phyloP scores from a whole-genome alignment of 2,888 invertebrate genomes.

The Zygogramma bicolorata region DNA sequence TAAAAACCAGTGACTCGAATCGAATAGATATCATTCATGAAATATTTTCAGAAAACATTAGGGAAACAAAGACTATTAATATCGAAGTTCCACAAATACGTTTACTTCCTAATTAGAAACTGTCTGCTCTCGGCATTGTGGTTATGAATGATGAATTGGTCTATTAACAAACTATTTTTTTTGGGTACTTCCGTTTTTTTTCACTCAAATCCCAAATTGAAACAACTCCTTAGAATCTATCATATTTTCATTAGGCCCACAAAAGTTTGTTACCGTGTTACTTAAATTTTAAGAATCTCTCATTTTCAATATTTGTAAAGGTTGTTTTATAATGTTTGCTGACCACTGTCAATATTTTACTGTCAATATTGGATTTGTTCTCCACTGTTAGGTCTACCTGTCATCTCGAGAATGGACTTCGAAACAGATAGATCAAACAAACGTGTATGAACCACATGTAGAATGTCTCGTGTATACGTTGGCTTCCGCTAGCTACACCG shows the following conservation, averaged over 20 bases:
- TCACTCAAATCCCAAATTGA: background rate
- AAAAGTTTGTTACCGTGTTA: conserved; percentile 29
- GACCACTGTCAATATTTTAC: conserved; percentile 56
- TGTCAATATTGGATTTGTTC: conserved; percentile 57
- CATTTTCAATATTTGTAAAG: conserved; percentile 52
- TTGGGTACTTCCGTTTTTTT: too few relatives aligned
- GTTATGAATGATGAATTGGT: too few relatives aligned
- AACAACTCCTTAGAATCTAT: background rate
- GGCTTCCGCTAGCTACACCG: background rate
- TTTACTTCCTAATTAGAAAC: too few relatives aligned
- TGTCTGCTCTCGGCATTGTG: too few relatives aligned
- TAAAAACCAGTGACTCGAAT: too few relatives aligned
- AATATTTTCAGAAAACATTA: too few relatives aligned
- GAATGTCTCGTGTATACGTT: background rate
- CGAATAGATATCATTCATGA: too few relatives aligned
- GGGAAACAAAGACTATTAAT: too few relatives aligned
- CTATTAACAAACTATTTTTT: too few relatives aligned
- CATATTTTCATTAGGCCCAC: background rate
- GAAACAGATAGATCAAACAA: conserved; percentile 44
- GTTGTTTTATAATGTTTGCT: conserved; percentile 54
- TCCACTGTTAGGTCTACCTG: conserved; percentile 54
- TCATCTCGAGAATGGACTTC: conserved; percentile 46
- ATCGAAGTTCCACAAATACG: too few relatives aligned
- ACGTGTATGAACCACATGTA: conserved; percentile 13
- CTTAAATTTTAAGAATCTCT: conserved; percentile 42